A percentile compares a stretch with the other conserved stretches of the same genome.
phyloP scores from a whole-genome alignment of 1,140 invertebrate genomes.

The Saccostrea echinata region DNA sequence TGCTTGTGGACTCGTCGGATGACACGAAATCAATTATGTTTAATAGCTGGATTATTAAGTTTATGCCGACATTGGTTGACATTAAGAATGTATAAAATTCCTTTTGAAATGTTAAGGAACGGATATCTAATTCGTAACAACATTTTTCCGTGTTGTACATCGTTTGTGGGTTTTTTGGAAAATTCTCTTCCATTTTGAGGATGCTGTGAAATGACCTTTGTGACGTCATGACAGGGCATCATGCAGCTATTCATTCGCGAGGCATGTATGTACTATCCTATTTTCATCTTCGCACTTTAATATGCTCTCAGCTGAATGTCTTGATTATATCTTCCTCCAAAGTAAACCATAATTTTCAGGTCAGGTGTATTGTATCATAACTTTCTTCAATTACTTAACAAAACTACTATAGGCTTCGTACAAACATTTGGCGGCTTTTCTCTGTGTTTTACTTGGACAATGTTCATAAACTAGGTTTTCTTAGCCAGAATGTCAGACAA shows the following conservation, averaged over 20 bases:
- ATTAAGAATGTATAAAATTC: constrained; percentile 24
- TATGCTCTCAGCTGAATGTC: background rate
- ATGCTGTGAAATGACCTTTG: constrained; percentile 8
- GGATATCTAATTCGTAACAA: background rate
- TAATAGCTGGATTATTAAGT: constrained; percentile 29
- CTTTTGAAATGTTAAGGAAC: background rate
- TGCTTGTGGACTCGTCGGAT: constrained; percentile 4
- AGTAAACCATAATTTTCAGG: background rate
- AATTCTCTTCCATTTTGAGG: background rate
- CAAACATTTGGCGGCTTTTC: background rate
- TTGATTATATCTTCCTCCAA: background rate
- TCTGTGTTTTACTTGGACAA: background rate
- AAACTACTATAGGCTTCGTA: background rate
- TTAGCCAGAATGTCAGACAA: background rate
- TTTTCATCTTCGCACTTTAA: constrained; percentile 13
- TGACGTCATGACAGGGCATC: constrained; percentile 35
- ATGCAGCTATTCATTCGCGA: constrained; percentile 32
- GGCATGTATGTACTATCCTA: constrained; percentile 30
- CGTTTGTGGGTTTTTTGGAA: background rate
- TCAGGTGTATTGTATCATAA: constrained; percentile 21
- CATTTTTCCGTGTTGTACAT: background rate
- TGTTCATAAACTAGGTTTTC: background rate
- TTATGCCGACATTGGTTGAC: constrained; percentile 24
- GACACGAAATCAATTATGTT: constrained; percentile 35
- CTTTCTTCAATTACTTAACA: background rate